phyloP scores from a whole-genome alignment of 2,113 vertebrate species.

The Butorides virescens region DNA sequence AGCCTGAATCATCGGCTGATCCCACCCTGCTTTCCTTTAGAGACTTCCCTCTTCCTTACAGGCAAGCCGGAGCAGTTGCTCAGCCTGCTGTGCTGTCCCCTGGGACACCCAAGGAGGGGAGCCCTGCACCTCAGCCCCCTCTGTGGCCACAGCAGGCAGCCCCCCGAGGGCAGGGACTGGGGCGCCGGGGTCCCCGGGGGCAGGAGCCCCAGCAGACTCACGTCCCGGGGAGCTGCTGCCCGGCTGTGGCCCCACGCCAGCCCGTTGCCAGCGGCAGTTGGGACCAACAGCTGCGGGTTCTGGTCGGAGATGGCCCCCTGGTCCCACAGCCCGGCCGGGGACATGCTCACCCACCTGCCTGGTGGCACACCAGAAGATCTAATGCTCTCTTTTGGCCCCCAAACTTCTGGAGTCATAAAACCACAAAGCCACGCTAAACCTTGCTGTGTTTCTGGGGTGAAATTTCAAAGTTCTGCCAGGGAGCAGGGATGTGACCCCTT shows the following conservation, averaged over 20 bases:
- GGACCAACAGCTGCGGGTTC: background rate
- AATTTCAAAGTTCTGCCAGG: background rate
- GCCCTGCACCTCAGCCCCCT: background rate
- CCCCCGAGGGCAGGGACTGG: background rate
- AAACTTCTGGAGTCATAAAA: background rate
- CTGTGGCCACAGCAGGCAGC: background rate
- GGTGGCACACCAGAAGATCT: background rate
- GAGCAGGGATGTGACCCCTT: background rate
- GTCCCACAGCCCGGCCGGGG: background rate
- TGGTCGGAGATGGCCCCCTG: background rate
- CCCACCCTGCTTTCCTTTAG: background rate
- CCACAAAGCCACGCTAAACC: background rate
- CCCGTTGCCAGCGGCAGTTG: accelerated
- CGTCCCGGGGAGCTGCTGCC: accelerated
- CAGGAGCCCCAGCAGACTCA: background rate
- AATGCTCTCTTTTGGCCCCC: background rate
- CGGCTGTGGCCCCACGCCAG: accelerated
- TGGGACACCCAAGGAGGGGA: background rate
- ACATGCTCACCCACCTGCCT: accelerated
- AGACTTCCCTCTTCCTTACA: too few relatives aligned
- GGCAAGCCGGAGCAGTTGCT: background rate
- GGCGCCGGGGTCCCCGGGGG: accelerated
- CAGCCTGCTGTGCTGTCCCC: background rate
- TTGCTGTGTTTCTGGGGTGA: background rate
- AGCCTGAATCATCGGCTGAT: background rate